These are phyloP conservation scores for Rana temporaria DNA, from an alignment of 2,113 vertebrate genomes.

Conservation along the genomic window DNA sequence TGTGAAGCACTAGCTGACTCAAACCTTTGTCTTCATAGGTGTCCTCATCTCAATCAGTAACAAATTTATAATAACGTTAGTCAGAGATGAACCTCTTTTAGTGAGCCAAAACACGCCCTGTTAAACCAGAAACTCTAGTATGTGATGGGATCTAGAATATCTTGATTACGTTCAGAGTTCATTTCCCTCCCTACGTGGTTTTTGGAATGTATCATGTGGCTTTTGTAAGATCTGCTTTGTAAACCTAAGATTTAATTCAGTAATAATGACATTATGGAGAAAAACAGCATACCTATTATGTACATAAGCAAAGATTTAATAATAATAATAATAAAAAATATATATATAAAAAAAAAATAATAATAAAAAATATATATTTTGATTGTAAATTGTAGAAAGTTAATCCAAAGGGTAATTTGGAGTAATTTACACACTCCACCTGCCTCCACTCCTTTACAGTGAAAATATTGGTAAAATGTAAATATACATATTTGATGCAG, in stretches of 20 bases:
- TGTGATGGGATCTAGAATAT: slow-evolving; percentile 21
- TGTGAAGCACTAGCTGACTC: background rate
- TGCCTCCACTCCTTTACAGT: too few relatives aligned
- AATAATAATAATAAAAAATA: too few relatives aligned
- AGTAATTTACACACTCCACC: too few relatives aligned
- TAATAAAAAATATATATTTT: too few relatives aligned
- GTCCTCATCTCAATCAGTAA: slow-evolving; percentile 28
- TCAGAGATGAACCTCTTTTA: slow-evolving; percentile 10
- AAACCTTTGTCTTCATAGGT: background rate
- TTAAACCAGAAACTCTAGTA: slow-evolving; percentile 36
- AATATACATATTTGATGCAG: too few relatives aligned
- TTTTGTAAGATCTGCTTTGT: background rate
- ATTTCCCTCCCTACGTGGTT: slow-evolving; percentile 32
- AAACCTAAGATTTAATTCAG: background rate
- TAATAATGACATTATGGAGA: too few relatives aligned
- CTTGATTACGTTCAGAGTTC: slow-evolving; percentile 12
- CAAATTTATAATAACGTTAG: slow-evolving; percentile 22
- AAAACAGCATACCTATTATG: too few relatives aligned
- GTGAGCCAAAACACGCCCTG: slow-evolving; percentile 23
- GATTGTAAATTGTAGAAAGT: too few relatives aligned
- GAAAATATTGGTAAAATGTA: too few relatives aligned
- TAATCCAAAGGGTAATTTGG: too few relatives aligned
- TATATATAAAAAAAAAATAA: too few relatives aligned
- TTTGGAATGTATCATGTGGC: slow-evolving; percentile 28
- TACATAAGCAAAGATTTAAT: too few relatives aligned